Percentiles rank a stretch among this genome's conserved stretches.
These are phyloP conservation scores for Calosoma granatense DNA, from an alignment of 1,140 invertebrate species.

Conservation along the genomic window DNA sequence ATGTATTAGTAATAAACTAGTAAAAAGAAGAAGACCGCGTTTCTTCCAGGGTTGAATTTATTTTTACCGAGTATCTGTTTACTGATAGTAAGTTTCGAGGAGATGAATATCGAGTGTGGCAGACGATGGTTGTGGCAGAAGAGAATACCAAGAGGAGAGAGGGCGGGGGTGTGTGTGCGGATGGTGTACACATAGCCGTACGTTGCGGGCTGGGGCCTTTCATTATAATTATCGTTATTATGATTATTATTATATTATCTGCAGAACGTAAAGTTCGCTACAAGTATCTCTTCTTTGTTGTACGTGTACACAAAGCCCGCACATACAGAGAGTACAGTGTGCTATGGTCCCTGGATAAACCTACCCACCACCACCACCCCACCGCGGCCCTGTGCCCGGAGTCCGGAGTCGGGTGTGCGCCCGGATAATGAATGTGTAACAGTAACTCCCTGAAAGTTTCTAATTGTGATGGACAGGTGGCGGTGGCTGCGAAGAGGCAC, in stretches of 20 bases:
- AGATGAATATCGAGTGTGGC: no score
- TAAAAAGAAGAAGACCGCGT: no score
- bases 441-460: background rate
- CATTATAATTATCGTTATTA: background rate
- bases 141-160: background rate
- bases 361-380: no score
- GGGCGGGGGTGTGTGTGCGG: background rate
- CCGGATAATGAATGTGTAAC: constrained; percentile 5
- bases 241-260: constrained; percentile 2
- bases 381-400: no score
- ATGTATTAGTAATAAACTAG: no score
- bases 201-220: background rate
- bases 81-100: no score
- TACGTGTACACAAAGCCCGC: background rate
- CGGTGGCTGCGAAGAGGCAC: background rate
- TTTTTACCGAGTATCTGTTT: no score
- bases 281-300: background rate
- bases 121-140: background rate
- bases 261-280: background rate
- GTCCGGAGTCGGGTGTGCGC: no score
- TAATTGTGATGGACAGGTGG: constrained; percentile 7
- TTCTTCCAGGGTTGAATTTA: no score
- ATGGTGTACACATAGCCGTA: no score
- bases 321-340: no score
- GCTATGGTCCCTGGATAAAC: no score